Evolutionary conservation across 2,113 vertebrate species (phyloP), one percentile per base, ranked within the genome.

Genomic region (Prionailurus viverrinus): DNA sequence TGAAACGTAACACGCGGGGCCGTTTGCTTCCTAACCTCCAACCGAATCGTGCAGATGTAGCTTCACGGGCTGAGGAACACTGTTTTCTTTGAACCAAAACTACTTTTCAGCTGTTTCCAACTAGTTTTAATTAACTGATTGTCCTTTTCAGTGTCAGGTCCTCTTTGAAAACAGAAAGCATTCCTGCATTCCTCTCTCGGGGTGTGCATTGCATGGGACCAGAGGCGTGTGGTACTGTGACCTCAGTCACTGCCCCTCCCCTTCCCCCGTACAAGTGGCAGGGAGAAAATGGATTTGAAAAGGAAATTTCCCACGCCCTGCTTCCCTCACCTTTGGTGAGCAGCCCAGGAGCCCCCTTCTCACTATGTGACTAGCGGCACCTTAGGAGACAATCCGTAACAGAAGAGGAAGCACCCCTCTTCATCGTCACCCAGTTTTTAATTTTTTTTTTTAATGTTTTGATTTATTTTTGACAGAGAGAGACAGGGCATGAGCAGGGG

Each of bases 271-370:
- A 8, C 39, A 92, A 96, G 97, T 92, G 92, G 63, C 91, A 95
- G 95, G 58, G 80, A 92, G 80, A 82, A 83, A 78, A 36, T 88
- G 68, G 97, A 71, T 97, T 69, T 97, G 96, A 96, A 98, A 97
- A 97, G 95, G 48, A 81, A 79, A 98, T 98, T 98, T 98, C 97
- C 97, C 0, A 4, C 96, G 86, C 92, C 97, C 97, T 74, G 2
- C 39, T 68, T 96, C 89, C 45, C 48, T 98, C 92, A 96, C 89
- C 92, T 95, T 94, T 69, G 51, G 48, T n/a, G 21, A 93, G 85
- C 21, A 74, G 81, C 39, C 11, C 39, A 93, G 79, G 39, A 45
- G 23, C 39, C 27, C 83, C 92, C 79, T 98, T 96, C 96, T 97
- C 95, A 97, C 85, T 51, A 71, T 96, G 96, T 96, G 95, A 97